These are phyloP conservation scores for Gambusia holbrooki DNA, from an alignment of 2,113 vertebrate genomes.

Conservation along the genomic window DNA sequence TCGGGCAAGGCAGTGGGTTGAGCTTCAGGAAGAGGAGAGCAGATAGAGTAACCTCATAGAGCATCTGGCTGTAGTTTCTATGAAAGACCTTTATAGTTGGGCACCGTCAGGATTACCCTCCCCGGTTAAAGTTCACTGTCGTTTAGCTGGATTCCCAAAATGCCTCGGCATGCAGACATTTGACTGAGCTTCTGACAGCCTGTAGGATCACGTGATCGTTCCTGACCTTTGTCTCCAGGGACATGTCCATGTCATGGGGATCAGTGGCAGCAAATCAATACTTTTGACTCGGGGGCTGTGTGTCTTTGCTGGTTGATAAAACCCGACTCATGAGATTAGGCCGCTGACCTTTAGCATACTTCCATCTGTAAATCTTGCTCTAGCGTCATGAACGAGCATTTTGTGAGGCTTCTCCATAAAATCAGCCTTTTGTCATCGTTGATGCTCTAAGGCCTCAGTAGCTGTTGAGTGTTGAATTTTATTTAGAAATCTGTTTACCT, in stretches of 20 bases:
- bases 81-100: slow-evolving; percentile 19
- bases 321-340: slow-evolving; percentile 53
- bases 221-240: slow-evolving; percentile 63
- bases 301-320: slow-evolving; percentile 55
- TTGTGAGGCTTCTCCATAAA: slow-evolving; percentile 27
- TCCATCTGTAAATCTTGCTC: slow-evolving; percentile 39
- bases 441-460: slow-evolving; percentile 1
- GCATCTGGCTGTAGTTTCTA: slow-evolving; percentile 6
- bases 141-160: slow-evolving; percentile 23
- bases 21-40: slow-evolving; percentile 8
- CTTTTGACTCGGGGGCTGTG: slow-evolving; percentile 56
- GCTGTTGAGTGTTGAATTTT: background rate
- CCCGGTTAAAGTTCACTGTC: slow-evolving; percentile 30
- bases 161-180: slow-evolving; percentile 33
- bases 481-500: slow-evolving; percentile 12
- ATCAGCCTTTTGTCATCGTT: slow-evolving; percentile 10
- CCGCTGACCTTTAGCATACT: slow-evolving; percentile 48
- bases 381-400: background rate
- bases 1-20: slow-evolving; percentile 28
- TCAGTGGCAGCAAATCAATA: slow-evolving; percentile 68
- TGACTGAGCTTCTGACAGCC: slow-evolving; percentile 34
- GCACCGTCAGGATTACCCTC: slow-evolving; percentile 23
- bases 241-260: slow-evolving; percentile 45
- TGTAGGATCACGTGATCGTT: slow-evolving; percentile 42
- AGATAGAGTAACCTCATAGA: background rate